Base-by-base conservation (phyloP, 2,888 invertebrate species). In the Harmothoe impar region DNA sequence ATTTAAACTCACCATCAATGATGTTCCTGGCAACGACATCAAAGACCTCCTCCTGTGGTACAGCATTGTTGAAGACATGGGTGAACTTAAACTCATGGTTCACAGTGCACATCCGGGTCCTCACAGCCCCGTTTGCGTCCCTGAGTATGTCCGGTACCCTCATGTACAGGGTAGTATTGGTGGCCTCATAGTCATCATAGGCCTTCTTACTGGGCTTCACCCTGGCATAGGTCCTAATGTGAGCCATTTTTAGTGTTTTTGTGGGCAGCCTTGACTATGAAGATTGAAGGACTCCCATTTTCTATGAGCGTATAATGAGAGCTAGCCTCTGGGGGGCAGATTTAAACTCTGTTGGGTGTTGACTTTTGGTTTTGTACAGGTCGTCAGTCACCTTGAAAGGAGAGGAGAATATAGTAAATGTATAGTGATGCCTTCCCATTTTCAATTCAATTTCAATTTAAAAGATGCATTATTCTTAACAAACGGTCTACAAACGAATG, bases 41-140 rank as follows among this genome's bases (percentile, higher is more conserved):
- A 92, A 95, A 95, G 7, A 95, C 94, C 51, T 94, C 94, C 54
- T 94, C 94, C 89, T 95, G 95, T 25, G 92, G 93, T 0, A 93
- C 92, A 62, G 92, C 90, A 20, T 93, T 92, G 56, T 92, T 92
- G 89, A 95, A 94, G 17, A 95, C 94, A 78, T 94, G 93, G 77
- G 94, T 93, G 92, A 94, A 95, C 88, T 94, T 92, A 91, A 94
- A 95, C 89, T 94, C 94, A 93, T 95, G 94, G 89, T 93, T 94
- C 23, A 94, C 92, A 56, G 90, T 93, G 31, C 81, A 51, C 81
- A 25, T 35, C 7, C 93, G 91, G 25, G 92, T 92, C n/a, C 91
- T 92, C 23, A 91, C 91, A 0, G 91, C 91, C 12, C 91, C 84
- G 12, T 90, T 91, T 84, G 93, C 93, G 89, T 94, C 94, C 51